Base-by-base conservation (phyloP, 2,113 vertebrate species). In the Australoheros scitulus region DNA sequence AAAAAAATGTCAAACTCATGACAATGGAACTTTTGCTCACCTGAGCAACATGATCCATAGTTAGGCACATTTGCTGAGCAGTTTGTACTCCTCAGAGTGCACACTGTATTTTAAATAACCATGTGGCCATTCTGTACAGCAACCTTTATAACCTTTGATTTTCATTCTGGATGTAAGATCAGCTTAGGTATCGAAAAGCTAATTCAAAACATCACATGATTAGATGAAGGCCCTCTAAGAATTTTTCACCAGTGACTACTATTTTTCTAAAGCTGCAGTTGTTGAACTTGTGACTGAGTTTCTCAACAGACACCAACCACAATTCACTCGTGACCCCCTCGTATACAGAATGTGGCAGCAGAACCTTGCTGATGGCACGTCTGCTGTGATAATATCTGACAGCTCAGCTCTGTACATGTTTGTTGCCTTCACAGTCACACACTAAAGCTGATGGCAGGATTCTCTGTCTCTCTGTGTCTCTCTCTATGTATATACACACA, bases 401-500 rank as follows among this genome's bases (percentile, higher is more conserved):
- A 81, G 63, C 17, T 26, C 22, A 60, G 32, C 15, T 64, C 38
- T 65, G 60, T 65, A 88, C 65, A 59, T 79, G 65, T 76, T 29
- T 76, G 64, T 68, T 68, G 60, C 60, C 55, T 74, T 88, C 74
- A 56, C 72, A 75, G 17, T 60, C 75, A 79, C 58, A 81, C 63
- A 7, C 3, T 36, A 43, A 72, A 15, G 79, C 17, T n/a, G 4
- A 29, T 47, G 52, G 50, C 65, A 38, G 22, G 26, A n/a, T 70
- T 74, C 57, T 68, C 6, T 76, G 18, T 57, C 52, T 26, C 47
- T 57, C 24, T 26, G 2, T 26, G 2, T 26, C 24, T 26, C 24
- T 26, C 24, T 26, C 24, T 26, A n/a, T n/a, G n/a, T n/a, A n/a
- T n/a, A n/a, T n/a, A n/a, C n/a, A n/a, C n/a, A n/a, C n/a, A n/a